These are phyloP conservation scores for Dasysyrphus albostriatus DNA, from an alignment of 2,888 invertebrate genomes.

Conservation along the genomic window DNA sequence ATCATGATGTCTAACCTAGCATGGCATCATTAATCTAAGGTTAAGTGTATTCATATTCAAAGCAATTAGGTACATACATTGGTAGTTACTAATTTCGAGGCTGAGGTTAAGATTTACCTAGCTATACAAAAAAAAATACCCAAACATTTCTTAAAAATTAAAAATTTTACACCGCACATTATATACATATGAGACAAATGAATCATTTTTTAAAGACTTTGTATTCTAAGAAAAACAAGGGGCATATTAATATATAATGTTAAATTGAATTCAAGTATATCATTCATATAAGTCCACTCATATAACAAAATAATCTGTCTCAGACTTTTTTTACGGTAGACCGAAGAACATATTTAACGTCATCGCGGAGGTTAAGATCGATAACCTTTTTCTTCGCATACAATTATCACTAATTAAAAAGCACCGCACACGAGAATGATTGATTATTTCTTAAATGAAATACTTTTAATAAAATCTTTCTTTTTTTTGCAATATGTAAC, in stretches of 20 bases:
- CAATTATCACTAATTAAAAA: background rate
- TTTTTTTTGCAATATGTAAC: background rate
- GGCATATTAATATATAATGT: background rate
- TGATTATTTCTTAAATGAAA: background rate
- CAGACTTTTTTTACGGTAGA: background rate
- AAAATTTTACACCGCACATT: background rate
- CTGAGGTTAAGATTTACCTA: background rate
- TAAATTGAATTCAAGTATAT: no score
- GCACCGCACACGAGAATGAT: background rate
- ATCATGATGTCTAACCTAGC: no score
- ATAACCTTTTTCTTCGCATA: constrained; percentile 15
- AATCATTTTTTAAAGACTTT: background rate
- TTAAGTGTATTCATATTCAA: background rate
- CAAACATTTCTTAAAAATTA: no score
- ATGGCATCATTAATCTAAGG: background rate
- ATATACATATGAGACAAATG: background rate
- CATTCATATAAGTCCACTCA: background rate
- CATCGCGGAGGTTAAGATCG: background rate
- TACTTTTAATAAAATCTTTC: background rate
- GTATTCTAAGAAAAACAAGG: background rate
- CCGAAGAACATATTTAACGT: constrained; percentile 3
- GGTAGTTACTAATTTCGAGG: background rate
- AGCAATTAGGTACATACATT: constrained; percentile 1
- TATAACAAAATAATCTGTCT: background rate
- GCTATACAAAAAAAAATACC: background rate